Base-by-base conservation (phyloP, 2,888 invertebrate genomes). In the Dicranocentrus wangi region DNA sequence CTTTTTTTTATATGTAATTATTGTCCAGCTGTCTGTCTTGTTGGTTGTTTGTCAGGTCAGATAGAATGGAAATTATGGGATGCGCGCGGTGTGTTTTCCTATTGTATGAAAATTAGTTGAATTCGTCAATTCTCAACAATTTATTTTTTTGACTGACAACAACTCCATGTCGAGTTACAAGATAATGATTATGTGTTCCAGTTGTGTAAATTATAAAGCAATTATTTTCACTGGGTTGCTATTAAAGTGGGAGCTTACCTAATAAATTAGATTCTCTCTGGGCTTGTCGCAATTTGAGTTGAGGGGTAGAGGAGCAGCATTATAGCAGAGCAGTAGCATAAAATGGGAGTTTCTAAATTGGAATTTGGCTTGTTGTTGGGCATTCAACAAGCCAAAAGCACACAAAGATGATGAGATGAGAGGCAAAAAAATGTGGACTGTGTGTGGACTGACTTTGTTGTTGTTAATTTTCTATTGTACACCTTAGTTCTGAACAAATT, bases 121-220 rank as follows among this genome's bases (percentile, higher is more conserved):
- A 13, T 13, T 39, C 8, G 39, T 39, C 39, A 39, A 13, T 39
- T 7, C 13, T 39, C 13, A 7, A 13, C 7, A 39, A 13, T 13
- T 13, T 39, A 13, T 39, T 39, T 39, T 13, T n/a, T n/a, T n/a
- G n/a, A n/a, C n/a, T n/a, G n/a, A n/a, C n/a, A n/a, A 39, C 39
- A 7, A 39, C 13, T 39, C 39, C 39, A 39, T 39, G 7, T 39
- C 39, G 39, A 8, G 39, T 39, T 8, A 8, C 39, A n/a, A n/a
- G 47, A 8, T 47, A 23, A 55, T 55, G 21, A 21, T 21, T 15
- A 55, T 55, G 19, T 55, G 19, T 21, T 55, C 55, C 55, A 55
- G 21, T 55, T 23, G 55, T 19, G 23, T 55, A 55, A 55, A 55
- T 55, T 55, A 55, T 21, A 55, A 55, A 21, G 55, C 23, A 55